A percentile compares a stretch with the other conserved stretches of the same genome.
Evolutionary conservation across 2,888 invertebrate species (phyloP).

Genomic region (Campoplex nolae): DNA sequence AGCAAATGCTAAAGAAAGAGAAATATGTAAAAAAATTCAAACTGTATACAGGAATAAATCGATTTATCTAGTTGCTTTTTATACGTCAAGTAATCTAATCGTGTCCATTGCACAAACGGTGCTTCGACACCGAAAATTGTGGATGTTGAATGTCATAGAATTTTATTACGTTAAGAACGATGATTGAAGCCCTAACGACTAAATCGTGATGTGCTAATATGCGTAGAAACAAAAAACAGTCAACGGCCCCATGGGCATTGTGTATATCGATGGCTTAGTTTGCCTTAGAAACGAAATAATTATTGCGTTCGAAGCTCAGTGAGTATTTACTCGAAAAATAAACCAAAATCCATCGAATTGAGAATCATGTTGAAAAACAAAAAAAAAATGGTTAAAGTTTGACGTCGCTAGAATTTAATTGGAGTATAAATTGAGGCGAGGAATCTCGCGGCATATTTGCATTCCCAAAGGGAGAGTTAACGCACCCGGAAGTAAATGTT

Average conservation of each 20-base stretch:
- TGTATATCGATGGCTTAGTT: not conserved
- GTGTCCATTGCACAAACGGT: no score
- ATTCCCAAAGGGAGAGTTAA: slow-evolving; percentile 45
- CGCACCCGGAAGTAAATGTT: slow-evolving; percentile 62
- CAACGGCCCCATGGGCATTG: no score
- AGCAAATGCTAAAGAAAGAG: no score
- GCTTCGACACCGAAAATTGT: no score
- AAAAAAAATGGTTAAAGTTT: not conserved
- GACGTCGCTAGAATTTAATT: not conserved
- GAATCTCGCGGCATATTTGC: not conserved
- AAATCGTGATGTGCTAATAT: not conserved
- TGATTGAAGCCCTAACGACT: not conserved
- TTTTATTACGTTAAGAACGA: not conserved
- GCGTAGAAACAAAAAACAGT: not conserved
- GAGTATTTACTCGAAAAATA: not conserved
- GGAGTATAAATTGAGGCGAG: not conserved
- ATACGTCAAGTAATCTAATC: no score
- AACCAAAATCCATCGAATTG: not conserved
- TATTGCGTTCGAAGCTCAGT: not conserved
- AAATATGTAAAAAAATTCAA: no score
- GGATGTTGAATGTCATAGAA: not conserved
- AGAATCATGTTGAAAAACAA: not conserved
- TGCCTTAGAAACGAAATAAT: not conserved
- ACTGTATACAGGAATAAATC: no score
- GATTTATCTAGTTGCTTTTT: no score